Conservation (phyloP, 2,113 vertebrate genomes). For the Aramus guarauna region DNA sequence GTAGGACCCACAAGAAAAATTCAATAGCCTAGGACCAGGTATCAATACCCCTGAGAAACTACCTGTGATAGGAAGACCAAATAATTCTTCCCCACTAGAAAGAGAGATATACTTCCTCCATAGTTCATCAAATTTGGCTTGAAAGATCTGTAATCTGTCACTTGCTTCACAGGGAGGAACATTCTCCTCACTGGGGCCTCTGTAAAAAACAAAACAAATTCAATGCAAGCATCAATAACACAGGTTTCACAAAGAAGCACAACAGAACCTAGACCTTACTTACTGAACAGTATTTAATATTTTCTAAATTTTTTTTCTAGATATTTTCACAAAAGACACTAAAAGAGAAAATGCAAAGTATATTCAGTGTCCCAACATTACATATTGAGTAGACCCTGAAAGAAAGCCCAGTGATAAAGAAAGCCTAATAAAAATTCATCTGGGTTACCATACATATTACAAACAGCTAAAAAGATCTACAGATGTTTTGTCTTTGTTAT, state of each 20-base stretch:
- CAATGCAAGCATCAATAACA: neutral
- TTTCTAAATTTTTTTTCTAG: neutral
- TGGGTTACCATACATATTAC: neutral
- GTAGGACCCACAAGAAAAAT: neutral
- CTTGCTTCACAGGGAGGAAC: constrained; percentile 77
- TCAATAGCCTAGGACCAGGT: neutral
- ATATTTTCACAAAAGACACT: neutral
- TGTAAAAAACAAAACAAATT: constrained; percentile 17
- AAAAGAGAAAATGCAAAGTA: neutral
- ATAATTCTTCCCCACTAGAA: constrained; percentile 81
- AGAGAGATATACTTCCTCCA: constrained; percentile 79
- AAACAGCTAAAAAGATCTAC: neutral
- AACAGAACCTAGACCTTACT: neutral
- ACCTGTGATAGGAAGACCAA: constrained; percentile 82
- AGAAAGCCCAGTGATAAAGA: neutral
- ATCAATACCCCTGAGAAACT: neutral
- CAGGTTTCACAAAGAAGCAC: neutral
- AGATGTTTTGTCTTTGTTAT: neutral
- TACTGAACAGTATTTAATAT: neutral
- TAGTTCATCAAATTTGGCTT: constrained; percentile 80
- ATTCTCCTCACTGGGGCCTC: constrained; percentile 75
- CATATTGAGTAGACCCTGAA: neutral
- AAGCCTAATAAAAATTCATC: neutral
- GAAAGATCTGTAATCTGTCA: constrained; percentile 79
- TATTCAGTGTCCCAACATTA: neutral